phyloP scores from a whole-genome alignment of 2,797 vertebrate genomes.

The Chiloscyllium punctatum region DNA sequence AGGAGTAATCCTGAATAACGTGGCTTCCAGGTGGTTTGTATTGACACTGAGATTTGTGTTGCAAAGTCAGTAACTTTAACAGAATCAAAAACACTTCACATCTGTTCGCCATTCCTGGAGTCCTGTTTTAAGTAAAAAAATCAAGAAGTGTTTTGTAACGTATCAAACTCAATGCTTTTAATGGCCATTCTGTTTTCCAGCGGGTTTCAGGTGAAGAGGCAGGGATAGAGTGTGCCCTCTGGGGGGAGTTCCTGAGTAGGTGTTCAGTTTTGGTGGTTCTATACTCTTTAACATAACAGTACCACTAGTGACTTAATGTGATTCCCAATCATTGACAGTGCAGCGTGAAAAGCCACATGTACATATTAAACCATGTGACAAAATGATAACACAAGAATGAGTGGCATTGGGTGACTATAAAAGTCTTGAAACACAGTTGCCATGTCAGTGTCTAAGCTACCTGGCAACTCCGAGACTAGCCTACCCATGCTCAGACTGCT shows the following conservation, averaged over 20 bases:
- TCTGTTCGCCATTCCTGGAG: constrained; percentile 22
- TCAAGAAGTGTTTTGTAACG: too few species aligned
- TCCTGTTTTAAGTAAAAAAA: neutral
- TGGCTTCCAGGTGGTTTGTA: neutral
- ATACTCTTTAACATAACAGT: neutral
- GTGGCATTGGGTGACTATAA: neutral
- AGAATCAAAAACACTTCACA: constrained; percentile 5
- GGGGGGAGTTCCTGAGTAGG: too few species aligned
- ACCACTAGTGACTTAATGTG: neutral
- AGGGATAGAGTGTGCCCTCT: neutral
- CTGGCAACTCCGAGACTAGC: neutral
- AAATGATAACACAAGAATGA: neutral
- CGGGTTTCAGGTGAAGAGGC: neutral
- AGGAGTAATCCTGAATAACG: neutral
- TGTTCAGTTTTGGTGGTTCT: neutral
- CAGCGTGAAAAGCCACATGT: neutral
- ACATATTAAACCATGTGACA: neutral
- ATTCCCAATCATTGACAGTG: neutral
- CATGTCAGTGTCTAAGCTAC: neutral
- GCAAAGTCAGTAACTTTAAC: neutral
- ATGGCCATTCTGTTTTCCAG: neutral
- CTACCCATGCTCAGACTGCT: neutral
- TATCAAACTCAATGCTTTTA: neutral
- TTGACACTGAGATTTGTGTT: neutral
- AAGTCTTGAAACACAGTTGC: too few species aligned